phyloP scores from a whole-genome alignment of 1,140 invertebrate genomes.

The Rhopalosiphum maidis region DNA sequence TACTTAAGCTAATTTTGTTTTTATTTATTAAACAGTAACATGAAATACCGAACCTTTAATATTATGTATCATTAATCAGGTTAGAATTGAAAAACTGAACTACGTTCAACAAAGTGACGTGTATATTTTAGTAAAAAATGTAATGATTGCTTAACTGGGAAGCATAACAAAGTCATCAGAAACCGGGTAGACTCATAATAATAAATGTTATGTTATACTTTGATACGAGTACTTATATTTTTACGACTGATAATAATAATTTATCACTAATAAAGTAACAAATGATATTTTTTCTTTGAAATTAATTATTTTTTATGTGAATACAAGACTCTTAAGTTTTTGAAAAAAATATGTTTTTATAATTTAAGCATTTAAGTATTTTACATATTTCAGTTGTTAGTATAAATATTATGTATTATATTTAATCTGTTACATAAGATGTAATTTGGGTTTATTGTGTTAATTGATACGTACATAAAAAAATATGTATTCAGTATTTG shows the following conservation, averaged over 20 bases:
- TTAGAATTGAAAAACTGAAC: neutral
- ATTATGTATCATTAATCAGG: neutral
- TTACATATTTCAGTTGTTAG: neutral
- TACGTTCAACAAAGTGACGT: neutral
- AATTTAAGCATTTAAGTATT: neutral
- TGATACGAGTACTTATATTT: neutral
- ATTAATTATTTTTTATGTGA: neutral
- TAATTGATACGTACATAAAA: neutral
- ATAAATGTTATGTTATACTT: neutral
- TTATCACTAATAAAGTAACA: neutral
- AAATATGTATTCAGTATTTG: neutral
- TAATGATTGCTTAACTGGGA: neutral
- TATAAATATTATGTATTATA: neutral
- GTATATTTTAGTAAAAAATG: neutral
- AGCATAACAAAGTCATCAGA: neutral
- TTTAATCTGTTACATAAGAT: neutral
- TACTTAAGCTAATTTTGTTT: neutral
- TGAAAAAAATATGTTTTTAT: neutral
- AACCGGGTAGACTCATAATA: neutral
- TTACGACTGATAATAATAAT: neutral
- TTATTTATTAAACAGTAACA: neutral
- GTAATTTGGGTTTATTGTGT: neutral
- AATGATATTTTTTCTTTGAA: neutral
- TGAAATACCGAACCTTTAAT: neutral
- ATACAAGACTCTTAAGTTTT: neutral